Conservation (phyloP, 2,797 vertebrate species). For the Nannoperca australis region DNA sequence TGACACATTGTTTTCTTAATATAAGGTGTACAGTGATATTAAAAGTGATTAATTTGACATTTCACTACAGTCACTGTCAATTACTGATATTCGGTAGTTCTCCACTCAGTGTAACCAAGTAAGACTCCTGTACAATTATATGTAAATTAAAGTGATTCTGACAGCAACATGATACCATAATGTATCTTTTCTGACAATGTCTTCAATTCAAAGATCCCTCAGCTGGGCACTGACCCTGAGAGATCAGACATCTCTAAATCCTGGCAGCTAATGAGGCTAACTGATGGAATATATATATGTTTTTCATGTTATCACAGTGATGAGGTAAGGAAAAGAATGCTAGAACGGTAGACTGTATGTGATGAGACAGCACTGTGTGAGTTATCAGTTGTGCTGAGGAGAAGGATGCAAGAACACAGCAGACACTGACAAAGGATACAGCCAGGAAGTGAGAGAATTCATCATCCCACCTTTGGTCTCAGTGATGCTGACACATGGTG, state of each 20-base stretch:
- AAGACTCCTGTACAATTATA: neutral
- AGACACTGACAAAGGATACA: conserved; percentile 39
- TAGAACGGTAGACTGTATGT: neutral
- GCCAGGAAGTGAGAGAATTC: conserved; percentile 49
- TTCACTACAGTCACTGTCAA: neutral
- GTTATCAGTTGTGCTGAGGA: conserved; percentile 53
- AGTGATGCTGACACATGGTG: conserved; percentile 33
- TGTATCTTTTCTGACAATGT: conserved; percentile 2
- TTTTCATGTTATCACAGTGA: conserved; percentile 10
- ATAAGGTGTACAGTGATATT: neutral
- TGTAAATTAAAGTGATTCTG: neutral
- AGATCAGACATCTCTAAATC: conserved; percentile 1
- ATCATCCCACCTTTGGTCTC: conserved; percentile 44
- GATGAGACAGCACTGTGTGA: conserved; percentile 41
- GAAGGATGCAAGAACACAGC: conserved; percentile 21
- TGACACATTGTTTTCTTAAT: neutral
- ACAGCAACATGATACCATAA: neutral
- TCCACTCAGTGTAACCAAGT: neutral
- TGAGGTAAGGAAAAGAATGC: neutral
- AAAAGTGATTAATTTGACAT: neutral
- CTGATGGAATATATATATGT: neutral
- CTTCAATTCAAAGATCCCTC: neutral
- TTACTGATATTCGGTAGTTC: conserved; percentile 4
- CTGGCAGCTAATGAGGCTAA: neutral
- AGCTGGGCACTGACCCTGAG: conserved; percentile 16